Base-by-base conservation (phyloP, 1,140 invertebrate genomes). In the Drosophila aff. region DNA sequence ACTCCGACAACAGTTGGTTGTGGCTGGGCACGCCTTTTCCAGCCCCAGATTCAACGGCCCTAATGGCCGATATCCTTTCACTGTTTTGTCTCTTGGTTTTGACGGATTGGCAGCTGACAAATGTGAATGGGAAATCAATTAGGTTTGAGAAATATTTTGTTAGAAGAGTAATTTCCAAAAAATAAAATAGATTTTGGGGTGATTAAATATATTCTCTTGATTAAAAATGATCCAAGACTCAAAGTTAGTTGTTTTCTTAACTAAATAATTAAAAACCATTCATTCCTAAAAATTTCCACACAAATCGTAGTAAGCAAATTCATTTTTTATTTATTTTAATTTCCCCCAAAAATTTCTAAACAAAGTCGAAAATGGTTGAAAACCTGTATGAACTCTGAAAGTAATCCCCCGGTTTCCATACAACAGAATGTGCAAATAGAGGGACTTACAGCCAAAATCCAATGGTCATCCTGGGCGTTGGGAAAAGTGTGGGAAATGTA, bases 1-100 rank as follows among this genome's bases (percentile, higher is more conserved):
- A 64, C 13, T 44, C 47, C 49, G 33, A 71, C 67, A 71, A 71
- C 67, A 71, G 67, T 71, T 71, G 67, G 67, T 74, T 74, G 69
- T 36, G 36, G 26, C 40, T n/a, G 53, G 38, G 21, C 33, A 71
- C 46, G 63, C 63, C 67, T 11, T 46, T 68, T 31, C 18, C 67
- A 68, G 67, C 16, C 55, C 67, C 63, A 46, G 40, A 55, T 40
- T 55, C 63, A 46, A 28, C 49, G 11, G 23, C 15, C 23, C 26
- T 38, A 67, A 68, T 50, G 40, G 40, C 31, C 67, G 47, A 71
- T 71, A 53, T 71, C 49, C 61, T 31, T 38, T 52, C 47, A 41
- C 6, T 31, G 49, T 57, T 46, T 46, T 28, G 23, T 63, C 26
- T 41, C 11, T 43, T 11, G 11, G 38, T 11, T 61, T 33, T 62